phyloP scores from a whole-genome alignment of 2,113 vertebrate species.

The Tor tambroides region DNA sequence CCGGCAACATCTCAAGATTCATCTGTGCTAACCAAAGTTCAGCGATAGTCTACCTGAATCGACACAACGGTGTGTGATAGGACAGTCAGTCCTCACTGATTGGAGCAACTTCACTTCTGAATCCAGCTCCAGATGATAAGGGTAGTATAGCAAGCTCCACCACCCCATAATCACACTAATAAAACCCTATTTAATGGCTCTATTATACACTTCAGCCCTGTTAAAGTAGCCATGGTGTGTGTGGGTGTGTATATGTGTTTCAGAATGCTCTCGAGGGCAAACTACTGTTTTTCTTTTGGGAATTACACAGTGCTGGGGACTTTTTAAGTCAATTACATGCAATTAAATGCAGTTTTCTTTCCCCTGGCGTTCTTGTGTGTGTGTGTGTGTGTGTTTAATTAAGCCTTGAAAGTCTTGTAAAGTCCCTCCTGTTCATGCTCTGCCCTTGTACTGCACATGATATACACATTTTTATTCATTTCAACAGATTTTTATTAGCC shows the following conservation, averaged over 20 bases:
- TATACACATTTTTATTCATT: no score
- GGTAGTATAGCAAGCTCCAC: constrained; percentile 20
- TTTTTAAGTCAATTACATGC: constrained; percentile 71
- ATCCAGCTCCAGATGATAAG: constrained; percentile 40
- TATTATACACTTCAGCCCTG: constrained; percentile 43
- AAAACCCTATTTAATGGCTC: constrained; percentile 52
- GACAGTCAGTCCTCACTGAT: neutral
- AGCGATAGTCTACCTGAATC: neutral
- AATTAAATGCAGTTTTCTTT: constrained; percentile 67
- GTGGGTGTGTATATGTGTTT: constrained; percentile 31
- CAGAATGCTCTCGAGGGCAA: constrained; percentile 46
- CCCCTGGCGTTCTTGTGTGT: constrained; percentile 8
- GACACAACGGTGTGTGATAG: neutral
- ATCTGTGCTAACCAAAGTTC: neutral
- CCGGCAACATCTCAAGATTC: constrained; percentile 2
- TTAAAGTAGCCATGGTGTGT: constrained; percentile 39
- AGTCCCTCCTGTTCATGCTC: neutral
- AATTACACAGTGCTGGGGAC: constrained; percentile 64
- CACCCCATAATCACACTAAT: constrained; percentile 56
- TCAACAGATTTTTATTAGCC: neutral
- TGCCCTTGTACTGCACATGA: neutral
- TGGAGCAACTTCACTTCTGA: neutral
- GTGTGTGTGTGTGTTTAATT: constrained; percentile 31
- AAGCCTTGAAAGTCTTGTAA: constrained; percentile 2
- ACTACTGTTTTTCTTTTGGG: constrained; percentile 67